These are phyloP conservation scores for Sinocyclocheilus anophthalmus DNA, from an alignment of 2,113 vertebrate genomes.

Conservation along the genomic window DNA sequence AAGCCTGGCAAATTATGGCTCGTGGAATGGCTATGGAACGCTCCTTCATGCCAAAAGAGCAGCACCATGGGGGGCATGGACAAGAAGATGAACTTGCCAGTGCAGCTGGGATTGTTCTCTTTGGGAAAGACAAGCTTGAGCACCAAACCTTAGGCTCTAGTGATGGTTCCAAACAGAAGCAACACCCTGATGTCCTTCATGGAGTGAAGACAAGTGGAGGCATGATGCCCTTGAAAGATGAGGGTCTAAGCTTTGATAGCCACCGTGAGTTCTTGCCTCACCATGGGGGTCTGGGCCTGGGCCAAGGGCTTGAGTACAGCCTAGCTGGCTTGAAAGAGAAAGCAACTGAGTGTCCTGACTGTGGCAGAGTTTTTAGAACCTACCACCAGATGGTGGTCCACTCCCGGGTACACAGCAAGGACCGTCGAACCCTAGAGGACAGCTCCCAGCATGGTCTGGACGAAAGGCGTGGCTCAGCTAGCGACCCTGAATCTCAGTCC, in stretches of 20 bases:
- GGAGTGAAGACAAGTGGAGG: slow-evolving; percentile 83
- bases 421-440: slow-evolving; percentile 86
- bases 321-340: slow-evolving; percentile 88
- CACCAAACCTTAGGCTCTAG: slow-evolving; percentile 84
- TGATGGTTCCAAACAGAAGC: slow-evolving; percentile 93
- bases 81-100: slow-evolving; percentile 88
- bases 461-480: slow-evolving; percentile 93
- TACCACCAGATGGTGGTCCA: slow-evolving; percentile 99
- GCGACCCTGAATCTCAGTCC: slow-evolving; percentile 97
- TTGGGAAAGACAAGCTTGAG: slow-evolving; percentile 94
- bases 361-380: slow-evolving; percentile 94
- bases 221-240: slow-evolving; percentile 88
- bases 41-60: slow-evolving; percentile 94
- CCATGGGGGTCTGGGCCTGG: slow-evolving; percentile 78
- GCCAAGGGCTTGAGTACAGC: slow-evolving; percentile 87
- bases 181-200: slow-evolving; percentile 87
- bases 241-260: slow-evolving; percentile 84
- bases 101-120: slow-evolving; percentile 78
- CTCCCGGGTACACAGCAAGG: slow-evolving; percentile 93
- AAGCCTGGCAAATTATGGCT: slow-evolving; percentile 99
- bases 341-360: slow-evolving; percentile 95
- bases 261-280: slow-evolving; percentile 90
- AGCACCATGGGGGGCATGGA: slow-evolving; percentile 82
- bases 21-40: slow-evolving; percentile 96
- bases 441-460: slow-evolving; percentile 84